Conservation (phyloP, 2,113 vertebrate genomes). For the Dendrocopos noguchii region DNA sequence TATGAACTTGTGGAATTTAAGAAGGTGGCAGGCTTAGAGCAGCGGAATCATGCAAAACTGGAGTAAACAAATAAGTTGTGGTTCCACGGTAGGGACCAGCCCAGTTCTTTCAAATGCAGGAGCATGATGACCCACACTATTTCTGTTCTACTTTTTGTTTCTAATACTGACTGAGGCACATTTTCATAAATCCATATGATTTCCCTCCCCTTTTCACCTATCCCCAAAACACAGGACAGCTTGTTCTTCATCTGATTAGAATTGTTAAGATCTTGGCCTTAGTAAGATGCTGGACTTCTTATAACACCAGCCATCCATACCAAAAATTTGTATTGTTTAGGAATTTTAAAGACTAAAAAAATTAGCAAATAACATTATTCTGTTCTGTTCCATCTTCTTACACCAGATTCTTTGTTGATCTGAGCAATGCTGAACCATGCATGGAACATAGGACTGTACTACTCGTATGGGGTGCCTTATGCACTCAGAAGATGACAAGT, state of each 20-base stretch:
- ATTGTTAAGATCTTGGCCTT: not conserved
- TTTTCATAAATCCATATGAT: not conserved
- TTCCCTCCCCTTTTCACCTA: too few relatives aligned
- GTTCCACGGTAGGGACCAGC: not conserved
- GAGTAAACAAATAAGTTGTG: not conserved
- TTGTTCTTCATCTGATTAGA: not conserved
- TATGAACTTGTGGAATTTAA: not conserved
- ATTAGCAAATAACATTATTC: not conserved
- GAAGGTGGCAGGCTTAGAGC: not conserved
- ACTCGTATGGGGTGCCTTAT: not conserved
- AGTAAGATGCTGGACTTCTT: not conserved
- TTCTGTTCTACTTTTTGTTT: not conserved
- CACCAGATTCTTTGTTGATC: not conserved
- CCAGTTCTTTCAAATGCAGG: not conserved
- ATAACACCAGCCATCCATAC: not conserved
- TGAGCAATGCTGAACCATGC: not conserved
- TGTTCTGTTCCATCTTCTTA: not conserved
- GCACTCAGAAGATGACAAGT: not conserved
- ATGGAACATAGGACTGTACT: not conserved
- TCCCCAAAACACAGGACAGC: not conserved
- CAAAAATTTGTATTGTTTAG: not conserved
- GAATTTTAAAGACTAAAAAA: not conserved
- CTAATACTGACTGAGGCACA: not conserved
- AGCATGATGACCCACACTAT: not conserved
- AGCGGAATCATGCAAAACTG: slow-evolving; percentile 2